Evolutionary conservation across 2,797 vertebrate genomes (phyloP), one percentile per base, ranked within the genome.

Genomic region (Pitangus sulphuratus): DNA sequence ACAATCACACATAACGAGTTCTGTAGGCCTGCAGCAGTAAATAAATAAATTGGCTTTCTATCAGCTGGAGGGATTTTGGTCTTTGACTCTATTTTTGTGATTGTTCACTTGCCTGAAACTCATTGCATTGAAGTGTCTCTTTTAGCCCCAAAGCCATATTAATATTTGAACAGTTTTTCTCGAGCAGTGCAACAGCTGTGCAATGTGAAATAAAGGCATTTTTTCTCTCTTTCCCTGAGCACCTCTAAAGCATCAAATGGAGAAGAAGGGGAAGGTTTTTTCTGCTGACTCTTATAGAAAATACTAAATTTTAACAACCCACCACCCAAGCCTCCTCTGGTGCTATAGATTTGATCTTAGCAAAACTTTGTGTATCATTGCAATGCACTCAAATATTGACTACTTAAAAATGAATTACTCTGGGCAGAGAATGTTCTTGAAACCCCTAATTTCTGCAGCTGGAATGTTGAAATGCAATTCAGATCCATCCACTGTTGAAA

Each of bases 161-260:
- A 97, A 90, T 94, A 93, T 93, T 96, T 97, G 92, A 95, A 90
- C 75, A 89, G 94, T 57, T 95, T 75, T 94, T 76, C 95, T 95
- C n/a, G 0, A 90, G 93, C 88, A 95, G 84, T 35, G 30, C 39
- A 60, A 83, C 96, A 97, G 94, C 96, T 96, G 95, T 94, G 65
- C 86, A 82, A 31, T 84, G n/a, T 95, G 88, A 96, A 97, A 96
- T 95, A 74, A 95, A 96, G 62, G 54, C 19, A 15, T 94, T 95
- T 90, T 90, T 95, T 95, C 84, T 93, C 47, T 84, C 48, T 37
- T 76, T 78, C 88, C 78, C 91, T 70, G 53, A 71, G 54, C 76
- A 78, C 64, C 69, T 84, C 51, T 75, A 81, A 96, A 94, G 61
- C 72, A 93, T 87, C 81, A 74, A 87, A 65, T 78, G 64, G 72